Conservation (phyloP, 1,140 invertebrate genomes). For the Papilio machaon region DNA sequence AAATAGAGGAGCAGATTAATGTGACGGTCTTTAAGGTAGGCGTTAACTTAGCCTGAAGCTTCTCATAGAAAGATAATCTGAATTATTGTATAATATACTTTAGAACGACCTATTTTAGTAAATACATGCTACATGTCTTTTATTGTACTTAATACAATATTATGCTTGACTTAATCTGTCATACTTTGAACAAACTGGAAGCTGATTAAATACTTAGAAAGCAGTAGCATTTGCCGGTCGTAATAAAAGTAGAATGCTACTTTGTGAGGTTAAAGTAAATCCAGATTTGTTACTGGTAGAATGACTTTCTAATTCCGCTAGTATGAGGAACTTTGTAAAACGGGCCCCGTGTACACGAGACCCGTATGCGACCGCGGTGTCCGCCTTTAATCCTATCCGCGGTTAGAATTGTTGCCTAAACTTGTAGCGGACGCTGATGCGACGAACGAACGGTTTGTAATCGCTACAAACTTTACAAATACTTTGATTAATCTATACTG, state of each 20-base stretch:
- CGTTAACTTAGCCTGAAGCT: too few species aligned
- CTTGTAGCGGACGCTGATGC: slow-evolving; percentile 59
- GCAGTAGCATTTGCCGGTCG: slow-evolving; percentile 48
- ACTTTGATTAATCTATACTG: slow-evolving; percentile 76
- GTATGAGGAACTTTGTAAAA: slow-evolving; percentile 76
- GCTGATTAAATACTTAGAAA: slow-evolving; percentile 7
- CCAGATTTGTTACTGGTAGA: slow-evolving; percentile 77
- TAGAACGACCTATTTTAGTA: neutral
- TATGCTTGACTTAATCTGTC: neutral
- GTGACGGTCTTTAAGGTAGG: too few species aligned
- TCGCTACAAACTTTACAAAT: slow-evolving; percentile 61
- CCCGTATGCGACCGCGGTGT: slow-evolving; percentile 68
- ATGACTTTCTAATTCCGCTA: slow-evolving; percentile 78
- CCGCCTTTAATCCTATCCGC: slow-evolving; percentile 73
- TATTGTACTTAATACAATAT: neutral
- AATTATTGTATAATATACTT: neutral
- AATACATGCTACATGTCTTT: neutral
- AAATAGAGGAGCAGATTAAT: too few species aligned
- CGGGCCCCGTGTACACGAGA: slow-evolving; percentile 76
- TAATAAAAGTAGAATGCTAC: slow-evolving; percentile 72
- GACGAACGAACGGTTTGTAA: slow-evolving; percentile 63
- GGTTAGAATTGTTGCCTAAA: slow-evolving; percentile 63
- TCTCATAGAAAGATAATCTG: too few species aligned
- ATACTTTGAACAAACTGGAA: neutral
- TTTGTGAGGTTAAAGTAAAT: slow-evolving; percentile 71